Conservation (phyloP, 2,888 invertebrate genomes). For the Ganaspis brasiliensis region DNA sequence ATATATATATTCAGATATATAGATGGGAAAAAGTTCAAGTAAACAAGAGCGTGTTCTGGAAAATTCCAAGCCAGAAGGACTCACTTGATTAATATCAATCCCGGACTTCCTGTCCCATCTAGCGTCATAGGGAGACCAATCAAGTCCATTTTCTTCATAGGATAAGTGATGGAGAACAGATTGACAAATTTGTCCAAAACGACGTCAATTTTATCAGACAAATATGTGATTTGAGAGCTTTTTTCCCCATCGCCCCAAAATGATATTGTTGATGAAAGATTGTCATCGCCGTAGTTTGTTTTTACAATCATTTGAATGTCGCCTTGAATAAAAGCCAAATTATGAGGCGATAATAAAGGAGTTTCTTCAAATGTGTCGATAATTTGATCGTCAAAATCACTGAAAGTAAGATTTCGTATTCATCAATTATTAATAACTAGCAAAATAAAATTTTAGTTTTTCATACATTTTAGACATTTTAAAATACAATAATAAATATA, state of each 20-base stretch:
- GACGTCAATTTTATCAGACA: conserved; percentile 64
- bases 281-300: conserved; percentile 45
- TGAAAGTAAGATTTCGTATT: neutral
- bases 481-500: too few relatives aligned
- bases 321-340: conserved; percentile 81
- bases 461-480: too few relatives aligned
- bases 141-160: conserved; percentile 70
- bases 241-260: conserved; percentile 54
- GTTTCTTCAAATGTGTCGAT: conserved; percentile 70
- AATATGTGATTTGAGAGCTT: conserved; percentile 61
- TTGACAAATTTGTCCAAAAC: conserved; percentile 60
- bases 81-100: conserved; percentile 71
- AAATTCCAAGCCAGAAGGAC: conserved; percentile 32
- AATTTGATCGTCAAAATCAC: conserved; percentile 60
- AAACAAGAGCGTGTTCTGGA: neutral
- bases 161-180: conserved; percentile 65
- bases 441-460: too few relatives aligned
- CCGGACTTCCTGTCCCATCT: conserved; percentile 63
- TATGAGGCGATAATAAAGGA: conserved; percentile 82
- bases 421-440: neutral
- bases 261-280: conserved; percentile 42
- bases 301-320: conserved; percentile 62
- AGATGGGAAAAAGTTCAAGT: neutral
- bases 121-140: conserved; percentile 65
- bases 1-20: too few relatives aligned